phyloP scores from a whole-genome alignment of 2,797 vertebrate species.

The Ptychobarbus kaznakovi region DNA sequence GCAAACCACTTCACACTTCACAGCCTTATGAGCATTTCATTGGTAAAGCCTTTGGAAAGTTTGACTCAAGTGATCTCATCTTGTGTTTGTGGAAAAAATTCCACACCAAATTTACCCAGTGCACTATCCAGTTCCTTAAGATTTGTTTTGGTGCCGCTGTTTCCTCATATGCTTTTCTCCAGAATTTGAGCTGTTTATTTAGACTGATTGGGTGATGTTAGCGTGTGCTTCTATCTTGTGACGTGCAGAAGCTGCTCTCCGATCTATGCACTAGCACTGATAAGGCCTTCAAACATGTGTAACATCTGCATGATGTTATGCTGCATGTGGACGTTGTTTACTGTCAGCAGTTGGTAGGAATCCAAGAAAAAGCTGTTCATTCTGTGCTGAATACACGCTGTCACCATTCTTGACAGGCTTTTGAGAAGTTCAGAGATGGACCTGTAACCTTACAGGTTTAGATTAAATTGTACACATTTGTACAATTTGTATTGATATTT shows the following conservation, averaged over 20 bases:
- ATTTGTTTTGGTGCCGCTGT: slow-evolving; percentile 10
- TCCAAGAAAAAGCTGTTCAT: slow-evolving; percentile 39
- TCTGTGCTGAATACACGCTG: slow-evolving; percentile 16
- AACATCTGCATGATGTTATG: slow-evolving; percentile 37
- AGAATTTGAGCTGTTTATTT: not conserved
- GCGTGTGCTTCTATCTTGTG: slow-evolving; percentile 25
- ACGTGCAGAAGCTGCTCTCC: not conserved
- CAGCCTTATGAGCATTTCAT: not conserved
- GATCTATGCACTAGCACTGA: not conserved
- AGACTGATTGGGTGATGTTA: slow-evolving; percentile 14
- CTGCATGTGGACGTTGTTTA: not conserved
- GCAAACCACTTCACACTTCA: not conserved
- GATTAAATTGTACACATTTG: not conserved
- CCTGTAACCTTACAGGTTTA: not conserved
- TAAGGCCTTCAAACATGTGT: slow-evolving; percentile 22
- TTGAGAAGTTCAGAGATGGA: not conserved
- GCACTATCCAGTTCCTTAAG: not conserved
- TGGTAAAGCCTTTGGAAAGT: not conserved
- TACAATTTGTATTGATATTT: too few relatives aligned
- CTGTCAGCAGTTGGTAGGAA: slow-evolving; percentile 4
- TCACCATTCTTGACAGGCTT: not conserved
- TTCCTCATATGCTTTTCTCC: not conserved
- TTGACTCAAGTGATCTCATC: not conserved
- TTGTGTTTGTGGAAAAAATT: not conserved
- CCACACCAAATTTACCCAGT: not conserved